Evolutionary conservation across 2,113 vertebrate species (phyloP), one percentile per base, ranked within the genome.

Genomic region (Misgurnus mizolepis): DNA sequence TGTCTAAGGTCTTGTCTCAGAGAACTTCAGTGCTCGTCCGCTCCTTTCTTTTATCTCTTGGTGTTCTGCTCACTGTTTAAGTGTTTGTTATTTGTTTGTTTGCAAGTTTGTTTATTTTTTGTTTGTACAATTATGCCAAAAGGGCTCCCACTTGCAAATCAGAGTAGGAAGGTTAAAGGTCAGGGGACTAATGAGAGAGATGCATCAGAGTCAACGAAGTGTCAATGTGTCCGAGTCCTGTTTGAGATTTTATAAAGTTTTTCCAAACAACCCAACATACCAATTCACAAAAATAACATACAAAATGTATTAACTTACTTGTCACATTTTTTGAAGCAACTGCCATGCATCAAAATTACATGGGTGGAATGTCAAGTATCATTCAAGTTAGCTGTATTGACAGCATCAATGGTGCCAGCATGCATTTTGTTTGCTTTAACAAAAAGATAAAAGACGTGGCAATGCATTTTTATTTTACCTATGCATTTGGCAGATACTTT

Each of bases 21-120:
- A 76, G 83, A 88, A 89, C 86, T 80, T 84, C 78, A 83, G 76
- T 14, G 82, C 87, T 87, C 80, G 76, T 87, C 90, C 89, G 85
- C 79, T 67, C 56, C 56, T 14, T 55, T 10, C 40, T 74, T 64
- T 66, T 67, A 55, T 45, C 12, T 12, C 72, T 71, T 53, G 49
- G 58, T 81, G 60, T 84, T 79, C 74, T 72, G 40, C 8, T 58
- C 50, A 9, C 41, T 40, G 53, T 9, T 74, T 45, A 58, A 34
- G 56, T 62, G 56, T 22, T 74, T 45, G 11, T 78, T 53, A 14
- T 53, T 77, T 58, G 22, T 67, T 76, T 69, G 18, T 27, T 61
- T 12, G 34, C n/a, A 56, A 45, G 14, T 66, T 18, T 47, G 65
- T 72, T 61, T 34, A 34, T n/a, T 39, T 70, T 34, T 58, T 70